Base-by-base conservation (phyloP, 2,888 invertebrate genomes). In the Drosophila parthenogenetica region DNA sequence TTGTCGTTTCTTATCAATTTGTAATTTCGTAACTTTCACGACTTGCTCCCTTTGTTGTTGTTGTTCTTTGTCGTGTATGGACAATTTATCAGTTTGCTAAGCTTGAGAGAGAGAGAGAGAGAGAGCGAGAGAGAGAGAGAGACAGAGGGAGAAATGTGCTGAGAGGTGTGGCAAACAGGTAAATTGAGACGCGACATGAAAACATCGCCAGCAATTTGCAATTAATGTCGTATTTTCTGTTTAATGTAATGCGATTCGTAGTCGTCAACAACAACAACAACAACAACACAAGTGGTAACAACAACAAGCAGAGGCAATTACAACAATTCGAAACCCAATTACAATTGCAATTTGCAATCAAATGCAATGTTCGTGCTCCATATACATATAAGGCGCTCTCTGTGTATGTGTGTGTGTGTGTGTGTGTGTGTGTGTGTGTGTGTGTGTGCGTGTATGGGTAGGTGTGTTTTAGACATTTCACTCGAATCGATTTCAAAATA, bases 311-410 rank as follows among this genome's bases (percentile, higher is more conserved):
- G 69, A 68, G 55, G 43, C 82, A 86, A 79, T 82, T 69, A 77
- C 86, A 86, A 87, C 72, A 84, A 81, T 71, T 75, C 46, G 61
- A 69, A 73, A 73, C 54, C 69, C 78, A 75, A 74, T 74, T 74
- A 75, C 73, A 82, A 84, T 73, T 75, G 73, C 68, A 75, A 84
- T 84, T 84, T 76, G 75, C 78, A 77, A 75, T 77, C 70, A 59
- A 73, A 77, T 79, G 69, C 74, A 76, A 72, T 51, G 50, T 83
- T 81, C 87, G 87, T 81, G 87, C 76, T 69, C 68, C 63, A 84
- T 71, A 81, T 81, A 62, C 42, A 32, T 22, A 46, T 19, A 29
- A 13, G 35, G 13, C 2, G 2, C 35, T 35, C 13, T 22, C n/a
- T n/a, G n/a, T n/a, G n/a, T n/a, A n/a, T n/a, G n/a, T n/a, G n/a